Percentiles rank a stretch among this genome's conserved stretches.
These are phyloP conservation scores for Norana najaformis DNA, from an alignment of 2,888 invertebrate species.

Conservation along the genomic window DNA sequence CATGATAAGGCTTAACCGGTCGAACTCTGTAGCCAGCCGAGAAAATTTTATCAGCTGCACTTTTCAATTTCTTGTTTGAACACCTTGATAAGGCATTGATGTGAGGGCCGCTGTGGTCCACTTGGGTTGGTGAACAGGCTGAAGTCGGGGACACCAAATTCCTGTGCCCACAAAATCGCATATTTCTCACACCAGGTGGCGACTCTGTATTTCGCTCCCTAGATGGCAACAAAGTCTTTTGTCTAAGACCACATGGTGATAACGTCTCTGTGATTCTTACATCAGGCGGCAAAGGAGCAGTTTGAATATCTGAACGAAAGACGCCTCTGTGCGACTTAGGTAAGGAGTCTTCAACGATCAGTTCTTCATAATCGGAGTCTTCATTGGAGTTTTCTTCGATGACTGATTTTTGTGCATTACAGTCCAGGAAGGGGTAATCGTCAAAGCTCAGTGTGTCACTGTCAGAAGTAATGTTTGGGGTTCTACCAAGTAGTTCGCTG, in stretches of 20 bases:
- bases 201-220: background rate
- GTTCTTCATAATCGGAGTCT: background rate
- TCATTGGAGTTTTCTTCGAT: background rate
- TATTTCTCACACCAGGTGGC: background rate
- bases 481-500: background rate
- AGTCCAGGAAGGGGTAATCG: background rate
- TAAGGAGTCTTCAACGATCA: background rate
- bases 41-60: background rate
- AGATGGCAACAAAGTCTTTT: background rate
- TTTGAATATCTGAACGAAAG: background rate
- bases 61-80: constrained; percentile 6
- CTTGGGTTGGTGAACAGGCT: background rate
- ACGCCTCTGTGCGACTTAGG: background rate
- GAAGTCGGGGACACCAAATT: background rate
- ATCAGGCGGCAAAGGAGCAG: background rate
- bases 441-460: background rate
- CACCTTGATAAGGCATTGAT: background rate
- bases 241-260: background rate
- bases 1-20: background rate
- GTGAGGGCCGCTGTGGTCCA: background rate
- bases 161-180: background rate
- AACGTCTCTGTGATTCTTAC: background rate
- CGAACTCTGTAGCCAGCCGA: background rate
- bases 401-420: too few species aligned
- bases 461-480: background rate